Percentiles rank a stretch among this genome's conserved stretches.
Conservation (phyloP, 2,797 vertebrate species). For the Hyperoplus immaculatus region DNA sequence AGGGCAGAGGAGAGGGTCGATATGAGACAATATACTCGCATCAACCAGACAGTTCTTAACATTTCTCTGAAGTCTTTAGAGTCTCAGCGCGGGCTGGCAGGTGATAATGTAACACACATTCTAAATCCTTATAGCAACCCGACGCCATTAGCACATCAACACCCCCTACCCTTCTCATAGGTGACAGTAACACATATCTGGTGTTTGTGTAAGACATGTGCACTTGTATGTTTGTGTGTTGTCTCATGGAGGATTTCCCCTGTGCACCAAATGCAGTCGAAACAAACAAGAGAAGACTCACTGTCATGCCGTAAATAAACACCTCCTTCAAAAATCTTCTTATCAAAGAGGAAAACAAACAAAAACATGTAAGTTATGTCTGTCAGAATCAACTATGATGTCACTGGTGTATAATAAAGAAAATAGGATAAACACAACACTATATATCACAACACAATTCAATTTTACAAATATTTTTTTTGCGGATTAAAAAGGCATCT, state of each 20-base stretch:
- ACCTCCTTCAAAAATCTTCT: neutral
- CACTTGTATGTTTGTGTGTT: constrained; percentile 4
- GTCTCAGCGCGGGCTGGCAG: constrained; percentile 16
- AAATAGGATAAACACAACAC: too few species aligned
- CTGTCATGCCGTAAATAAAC: neutral
- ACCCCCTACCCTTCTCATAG: constrained; percentile 36
- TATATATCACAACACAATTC: too few species aligned
- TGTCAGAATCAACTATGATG: neutral
- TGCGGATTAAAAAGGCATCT: neutral
- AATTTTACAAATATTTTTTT: too few species aligned
- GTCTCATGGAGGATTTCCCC: constrained; percentile 28
- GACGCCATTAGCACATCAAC: constrained; percentile 69
- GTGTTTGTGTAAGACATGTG: constrained; percentile 23
- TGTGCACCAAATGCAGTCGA: neutral
- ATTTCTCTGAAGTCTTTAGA: constrained; percentile 20
- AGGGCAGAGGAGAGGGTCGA: constrained; percentile 51
- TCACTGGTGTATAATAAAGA: too few species aligned
- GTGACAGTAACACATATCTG: constrained; percentile 45
- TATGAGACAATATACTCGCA: constrained; percentile 8
- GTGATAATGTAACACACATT: constrained; percentile 75
- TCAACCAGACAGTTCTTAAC: too few species aligned
- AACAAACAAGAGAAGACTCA: constrained; percentile 17
- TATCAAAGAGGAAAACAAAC: constrained; percentile 2
- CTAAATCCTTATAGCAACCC: constrained; percentile 58
- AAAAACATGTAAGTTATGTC: neutral